Evolutionary conservation across 2,888 invertebrate genomes (phyloP).

Genomic region (Chironomus riparius): DNA sequence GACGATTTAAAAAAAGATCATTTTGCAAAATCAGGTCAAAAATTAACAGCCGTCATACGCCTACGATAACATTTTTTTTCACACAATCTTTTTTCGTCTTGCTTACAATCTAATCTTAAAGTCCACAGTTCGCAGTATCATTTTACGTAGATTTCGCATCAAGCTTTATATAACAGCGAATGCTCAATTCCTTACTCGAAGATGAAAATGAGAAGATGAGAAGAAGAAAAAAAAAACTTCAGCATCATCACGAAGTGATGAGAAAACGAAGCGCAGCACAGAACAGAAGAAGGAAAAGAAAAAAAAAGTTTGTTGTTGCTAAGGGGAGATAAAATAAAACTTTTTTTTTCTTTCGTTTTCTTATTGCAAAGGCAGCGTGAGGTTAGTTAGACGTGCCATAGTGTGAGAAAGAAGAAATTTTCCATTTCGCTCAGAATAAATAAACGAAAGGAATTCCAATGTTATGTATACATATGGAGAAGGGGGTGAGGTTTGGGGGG

Average conservation of each 20-base stretch:
- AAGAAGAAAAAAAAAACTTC: not conserved
- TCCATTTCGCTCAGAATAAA: not conserved
- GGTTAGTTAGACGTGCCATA: not conserved
- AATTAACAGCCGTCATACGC: no score
- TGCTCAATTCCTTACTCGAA: not conserved
- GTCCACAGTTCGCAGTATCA: no score
- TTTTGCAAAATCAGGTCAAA: no score
- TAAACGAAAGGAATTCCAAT: not conserved
- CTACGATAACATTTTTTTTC: no score
- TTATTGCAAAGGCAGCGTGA: not conserved
- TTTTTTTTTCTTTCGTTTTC: not conserved
- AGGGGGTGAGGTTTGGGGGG: no score
- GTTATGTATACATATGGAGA: not conserved
- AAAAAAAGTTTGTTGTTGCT: constrained; percentile 12
- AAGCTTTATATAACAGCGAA: no score
- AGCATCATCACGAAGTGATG: not conserved
- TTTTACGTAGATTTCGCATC: no score
- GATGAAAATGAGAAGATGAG: no score
- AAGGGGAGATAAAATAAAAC: constrained; percentile 7
- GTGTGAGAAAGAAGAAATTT: not conserved
- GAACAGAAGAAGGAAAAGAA: not conserved
- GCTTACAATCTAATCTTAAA: no score
- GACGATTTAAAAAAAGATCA: no score
- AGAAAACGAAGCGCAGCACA: not conserved
- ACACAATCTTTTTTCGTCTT: not conserved